Base-by-base conservation (phyloP, 2,113 vertebrate species). In the Zosterops lateralis region DNA sequence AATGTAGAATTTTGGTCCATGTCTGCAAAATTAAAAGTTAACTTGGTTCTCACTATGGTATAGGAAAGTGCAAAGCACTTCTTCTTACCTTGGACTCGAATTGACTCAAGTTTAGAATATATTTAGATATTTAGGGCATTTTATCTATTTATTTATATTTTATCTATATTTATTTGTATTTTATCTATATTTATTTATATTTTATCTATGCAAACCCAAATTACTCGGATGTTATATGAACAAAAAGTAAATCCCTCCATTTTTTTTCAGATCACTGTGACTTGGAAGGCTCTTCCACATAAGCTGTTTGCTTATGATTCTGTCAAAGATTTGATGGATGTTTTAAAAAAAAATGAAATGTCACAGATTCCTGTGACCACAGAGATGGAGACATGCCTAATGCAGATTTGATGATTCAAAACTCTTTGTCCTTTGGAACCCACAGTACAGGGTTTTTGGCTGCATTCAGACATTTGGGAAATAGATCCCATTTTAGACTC, bases 31-130 rank as follows among this genome's bases (percentile, higher is more conserved):
- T 53, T 84, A 29, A 61, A 38, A 57, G 19, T 19, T 68, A 36
- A 8, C 15, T 76, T 0, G 0, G 10, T 58, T 76, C n/a, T 71
- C n/a, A 58, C 29, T 83, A 1, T 25, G 56, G 9, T 51, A 19
- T 58, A 81, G 86, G 56, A 47, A 74, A 58, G 21, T 51, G 21
- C 53, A 77, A 66, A 71, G 26, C 14, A 50, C 29, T 58, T 57
- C 32, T 62, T 61, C 48, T 80, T 67, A 45, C 31, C 45, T 57
- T 73, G 34, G 40, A 31, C 50, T 70, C 74, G 31, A 32, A 36
- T 38, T 70, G 38, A 24, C 44, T 89, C 21, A 67, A 22, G 19
- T 84, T 86, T 74, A 60, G 29, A 66, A 4, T 57, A 11, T 54
- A 21, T 40, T 32, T 44, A 64, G 17, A 44, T 67, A 54, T 44